These are phyloP conservation scores for Elgonia sp. DNA, from an alignment of 2,888 invertebrate genomes.

Conservation along the genomic window DNA sequence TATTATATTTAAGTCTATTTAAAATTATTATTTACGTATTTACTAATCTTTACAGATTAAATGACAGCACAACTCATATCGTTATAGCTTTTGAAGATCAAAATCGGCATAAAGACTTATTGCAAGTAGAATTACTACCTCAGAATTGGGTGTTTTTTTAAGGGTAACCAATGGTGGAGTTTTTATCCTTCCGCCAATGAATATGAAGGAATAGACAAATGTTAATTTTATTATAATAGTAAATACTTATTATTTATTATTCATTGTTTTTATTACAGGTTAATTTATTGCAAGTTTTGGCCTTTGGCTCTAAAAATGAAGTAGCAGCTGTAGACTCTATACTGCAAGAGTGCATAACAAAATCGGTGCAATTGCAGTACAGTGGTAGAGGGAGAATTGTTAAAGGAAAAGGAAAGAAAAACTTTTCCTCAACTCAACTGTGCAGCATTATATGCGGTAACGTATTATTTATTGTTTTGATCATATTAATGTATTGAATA, in stretches of 20 bases:
- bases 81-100: background rate
- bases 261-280: conserved; percentile 12
- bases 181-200: background rate
- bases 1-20: too few species aligned
- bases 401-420: conserved; percentile 12
- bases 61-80: background rate
- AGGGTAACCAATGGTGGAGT: conserved; percentile 10
- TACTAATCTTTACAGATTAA: background rate
- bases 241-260: too few species aligned
- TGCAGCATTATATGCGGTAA: background rate
- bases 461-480: too few species aligned
- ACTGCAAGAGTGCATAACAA: conserved; percentile 15
- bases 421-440: background rate
- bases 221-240: background rate
- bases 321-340: conserved; percentile 8
- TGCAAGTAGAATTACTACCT: background rate
- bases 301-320: conserved; percentile 2
- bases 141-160: conserved; percentile 4
- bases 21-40: too few species aligned
- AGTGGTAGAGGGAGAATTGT: conserved; percentile 14
- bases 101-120: background rate
- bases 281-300: conserved; percentile 8
- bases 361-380: conserved; percentile 9
- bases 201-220: background rate
- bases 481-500: too few species aligned